Evolutionary conservation across 2,113 vertebrate species (phyloP), one percentile per base, ranked within the genome.

Genomic region (Dromaius novaehollandiae): DNA sequence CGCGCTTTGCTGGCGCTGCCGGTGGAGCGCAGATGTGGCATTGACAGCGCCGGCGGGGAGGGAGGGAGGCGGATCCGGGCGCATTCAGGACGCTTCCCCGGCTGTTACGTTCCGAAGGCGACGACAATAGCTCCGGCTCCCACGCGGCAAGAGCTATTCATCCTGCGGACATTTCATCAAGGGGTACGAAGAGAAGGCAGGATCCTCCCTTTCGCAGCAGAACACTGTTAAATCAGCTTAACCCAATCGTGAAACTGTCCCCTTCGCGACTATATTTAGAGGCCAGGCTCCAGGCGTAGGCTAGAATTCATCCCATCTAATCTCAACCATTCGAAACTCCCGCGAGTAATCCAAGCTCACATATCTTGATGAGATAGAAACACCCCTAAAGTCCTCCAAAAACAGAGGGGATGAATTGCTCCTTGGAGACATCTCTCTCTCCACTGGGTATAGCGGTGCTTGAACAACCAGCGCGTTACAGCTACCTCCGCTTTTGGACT

Each of bases 1-100:
- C 21, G 48, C 40, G 5, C 86, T 82, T 12, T 28, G 94, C 81
- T 78, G 6, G 24, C 40, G 92, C 64, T 9, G 92, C 90, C 2
- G 8, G 14, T 75, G 79, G 9, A 7, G 42, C 91, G 88, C 95
- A 90, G 76, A 64, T 46, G 93, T 19, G 86, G 80, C 95, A 77
- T 83, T 88, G 95, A 96, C 16, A 40, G 85, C 88, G 90, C 42
- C 83, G 15, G 44, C 5, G 4, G 90, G 81, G 90, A 95, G 94
- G 94, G 75, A 63, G 63, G 82, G 86, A 94, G 89, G 96, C 2
- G 91, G 91, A 86, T 68, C 7, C 56, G 15, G 73, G 7, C 32
- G 63, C 93, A 90, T 90, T 92, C 91, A 80, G 16, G 83, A 91
- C 86, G n/a, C 68, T 95, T 95, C 93, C 96, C 92, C 58, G 0